phyloP scores from a whole-genome alignment of 2,113 vertebrate species.

The Megaceryle torquata region DNA sequence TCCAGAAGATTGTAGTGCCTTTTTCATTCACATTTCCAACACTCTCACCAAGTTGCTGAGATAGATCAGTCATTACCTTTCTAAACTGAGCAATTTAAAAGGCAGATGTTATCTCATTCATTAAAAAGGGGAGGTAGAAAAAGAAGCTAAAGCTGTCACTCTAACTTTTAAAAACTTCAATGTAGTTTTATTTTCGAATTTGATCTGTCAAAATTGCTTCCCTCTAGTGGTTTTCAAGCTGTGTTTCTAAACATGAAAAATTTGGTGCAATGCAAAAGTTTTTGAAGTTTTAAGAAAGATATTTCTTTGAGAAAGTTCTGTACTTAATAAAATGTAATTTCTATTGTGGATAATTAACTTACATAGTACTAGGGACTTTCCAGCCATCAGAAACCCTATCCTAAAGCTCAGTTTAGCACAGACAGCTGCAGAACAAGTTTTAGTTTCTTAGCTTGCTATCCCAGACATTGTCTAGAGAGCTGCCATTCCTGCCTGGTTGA shows the following conservation, averaged over 20 bases:
- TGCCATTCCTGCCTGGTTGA: constrained; percentile 7
- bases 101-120: background rate
- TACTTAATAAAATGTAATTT: background rate
- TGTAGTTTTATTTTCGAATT: background rate
- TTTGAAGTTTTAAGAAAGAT: background rate
- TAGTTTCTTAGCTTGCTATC: background rate
- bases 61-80: background rate
- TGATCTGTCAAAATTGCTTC: background rate
- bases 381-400: constrained; percentile 18
- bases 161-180: background rate
- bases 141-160: background rate
- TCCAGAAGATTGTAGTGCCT: background rate
- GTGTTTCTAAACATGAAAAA: background rate
- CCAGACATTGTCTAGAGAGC: background rate
- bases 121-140: background rate
- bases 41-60: background rate
- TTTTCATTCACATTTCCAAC: background rate
- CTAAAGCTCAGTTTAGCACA: constrained; percentile 41
- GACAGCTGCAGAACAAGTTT: constrained; percentile 18
- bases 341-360: background rate
- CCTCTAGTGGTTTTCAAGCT: background rate
- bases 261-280: background rate
- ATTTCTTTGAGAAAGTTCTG: background rate
- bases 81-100: background rate
- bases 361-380: constrained; percentile 16